Conservation (phyloP, 2,113 vertebrate genomes). For the Octodon degus region DNA sequence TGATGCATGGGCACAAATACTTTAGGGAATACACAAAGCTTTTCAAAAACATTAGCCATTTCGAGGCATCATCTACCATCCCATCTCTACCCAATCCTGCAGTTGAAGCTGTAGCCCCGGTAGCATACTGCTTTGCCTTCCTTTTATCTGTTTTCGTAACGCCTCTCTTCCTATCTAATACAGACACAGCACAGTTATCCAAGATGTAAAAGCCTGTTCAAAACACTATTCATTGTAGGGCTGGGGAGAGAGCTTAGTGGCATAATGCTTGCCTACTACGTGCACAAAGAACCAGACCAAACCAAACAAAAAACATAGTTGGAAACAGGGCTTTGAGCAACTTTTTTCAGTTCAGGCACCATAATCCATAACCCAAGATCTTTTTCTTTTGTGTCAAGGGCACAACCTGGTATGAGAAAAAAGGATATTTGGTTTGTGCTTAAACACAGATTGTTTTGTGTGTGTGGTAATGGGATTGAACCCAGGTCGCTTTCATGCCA, state of each 20-base stretch:
- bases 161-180: background rate
- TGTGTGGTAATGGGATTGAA: too few relatives aligned
- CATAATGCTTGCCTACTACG: background rate
- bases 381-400: too few relatives aligned
- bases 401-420: too few relatives aligned
- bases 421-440: too few relatives aligned
- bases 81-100: background rate
- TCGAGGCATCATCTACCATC: background rate
- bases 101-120: background rate
- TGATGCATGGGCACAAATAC: background rate
- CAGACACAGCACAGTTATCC: background rate
- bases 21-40: background rate
- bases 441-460: too few relatives aligned
- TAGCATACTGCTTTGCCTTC: background rate
- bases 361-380: too few relatives aligned
- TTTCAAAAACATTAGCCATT: background rate
- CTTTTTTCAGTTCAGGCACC: too few relatives aligned
- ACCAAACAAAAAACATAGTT: too few relatives aligned
- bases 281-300: background rate
- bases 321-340: too few relatives aligned
- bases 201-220: background rate
- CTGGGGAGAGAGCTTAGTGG: background rate
- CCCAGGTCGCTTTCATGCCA: too few relatives aligned
- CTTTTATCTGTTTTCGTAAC: background rate
- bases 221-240: background rate